Evolutionary conservation across 2,888 invertebrate genomes (phyloP), one percentile per base, ranked within the genome.

Genomic region (Meliscaeva auricollis): DNA sequence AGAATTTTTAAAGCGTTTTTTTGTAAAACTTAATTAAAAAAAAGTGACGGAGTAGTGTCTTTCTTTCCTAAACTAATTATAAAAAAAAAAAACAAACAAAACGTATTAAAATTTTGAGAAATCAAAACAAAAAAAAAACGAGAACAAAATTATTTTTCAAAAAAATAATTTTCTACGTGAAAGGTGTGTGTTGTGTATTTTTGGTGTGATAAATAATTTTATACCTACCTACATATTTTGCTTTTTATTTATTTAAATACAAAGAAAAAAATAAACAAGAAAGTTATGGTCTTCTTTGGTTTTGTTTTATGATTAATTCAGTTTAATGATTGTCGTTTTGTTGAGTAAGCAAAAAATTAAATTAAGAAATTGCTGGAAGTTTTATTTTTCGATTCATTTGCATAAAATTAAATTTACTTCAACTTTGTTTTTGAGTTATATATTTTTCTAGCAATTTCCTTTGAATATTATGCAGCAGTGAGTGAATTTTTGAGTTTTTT

Each of bases 101-200:
- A 58, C 54, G 48, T 46, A 50, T 41, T 56, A 48, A 26, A 41
- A 73, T 38, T 62, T 62, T 26, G 15, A 62, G 9, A 62, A 62
- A 64, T 60, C 41, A 60, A 52, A 35, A 22, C 41, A 64, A 44
- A 32, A 11, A 75, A 38, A 52, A 50, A 76, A 66, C 62, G 48
- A 66, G 66, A 64, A 48, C 66, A 35, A 35, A 69, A 38, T 69
- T 38, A 46, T 70, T 75, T 46, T 35, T 38, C 41, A 60, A 50
- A 64, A 48, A 56, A 62, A 60, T 48, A 50, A 69, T 66, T 76
- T 52, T 35, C 58, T 58, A 58, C 38, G 9, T 20, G 52, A 50
- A 73, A 78, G 78, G 83, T 83, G 83, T 78, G 83, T 83, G 73
- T 68, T 66, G 30, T 60, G 20, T 54, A n/a, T 64, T 64, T 26